phyloP scores from a whole-genome alignment of 2,797 vertebrate genomes.

The Clangula hyemalis region DNA sequence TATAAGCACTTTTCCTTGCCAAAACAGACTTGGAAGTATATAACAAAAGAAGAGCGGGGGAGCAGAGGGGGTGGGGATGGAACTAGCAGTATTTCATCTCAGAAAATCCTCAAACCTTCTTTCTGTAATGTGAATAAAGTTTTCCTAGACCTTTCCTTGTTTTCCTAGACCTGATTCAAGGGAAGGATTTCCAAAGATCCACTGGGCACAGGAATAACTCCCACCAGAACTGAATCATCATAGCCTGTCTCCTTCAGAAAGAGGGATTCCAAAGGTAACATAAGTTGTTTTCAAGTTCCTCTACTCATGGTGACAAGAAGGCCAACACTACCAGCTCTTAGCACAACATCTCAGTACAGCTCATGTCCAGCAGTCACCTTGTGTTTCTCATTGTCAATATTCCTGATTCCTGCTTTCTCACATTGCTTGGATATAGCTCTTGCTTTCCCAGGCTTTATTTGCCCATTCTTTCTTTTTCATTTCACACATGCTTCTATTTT shows the following conservation, averaged over 20 bases:
- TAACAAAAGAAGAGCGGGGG: not conserved
- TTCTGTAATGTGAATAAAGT: not conserved
- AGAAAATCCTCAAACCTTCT: not conserved
- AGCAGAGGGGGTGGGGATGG: no score
- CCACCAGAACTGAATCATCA: not conserved
- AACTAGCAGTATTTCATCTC: not conserved
- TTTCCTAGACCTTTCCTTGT: not conserved
- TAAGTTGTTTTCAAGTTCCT: fast-evolving
- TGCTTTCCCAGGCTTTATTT: not conserved
- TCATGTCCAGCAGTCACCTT: not conserved
- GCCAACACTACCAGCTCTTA: not conserved
- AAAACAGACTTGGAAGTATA: not conserved
- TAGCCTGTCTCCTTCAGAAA: not conserved
- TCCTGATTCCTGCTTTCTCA: not conserved
- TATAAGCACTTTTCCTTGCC: not conserved
- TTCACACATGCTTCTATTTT: not conserved
- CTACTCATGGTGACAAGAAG: not conserved
- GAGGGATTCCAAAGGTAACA: not conserved
- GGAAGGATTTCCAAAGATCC: not conserved
- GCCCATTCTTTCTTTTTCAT: not conserved
- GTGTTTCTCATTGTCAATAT: fast-evolving
- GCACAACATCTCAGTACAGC: not conserved
- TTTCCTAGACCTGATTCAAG: not conserved
- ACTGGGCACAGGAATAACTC: not conserved
- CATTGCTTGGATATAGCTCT: not conserved